Base-by-base conservation (phyloP, 2,888 invertebrate genomes). In the Mayetiola destructor region DNA sequence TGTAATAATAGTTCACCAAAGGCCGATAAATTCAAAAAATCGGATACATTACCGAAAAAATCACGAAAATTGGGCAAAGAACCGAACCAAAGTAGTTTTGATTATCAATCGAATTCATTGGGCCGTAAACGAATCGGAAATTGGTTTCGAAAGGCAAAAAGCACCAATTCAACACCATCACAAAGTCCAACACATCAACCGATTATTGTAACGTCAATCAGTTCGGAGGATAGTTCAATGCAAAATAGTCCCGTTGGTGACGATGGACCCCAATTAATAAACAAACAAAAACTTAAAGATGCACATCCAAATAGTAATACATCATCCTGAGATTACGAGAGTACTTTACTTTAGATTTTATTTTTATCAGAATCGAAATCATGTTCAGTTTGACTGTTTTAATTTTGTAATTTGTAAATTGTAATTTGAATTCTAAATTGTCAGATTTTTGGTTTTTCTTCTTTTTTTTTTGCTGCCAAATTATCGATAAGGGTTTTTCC, bases 101-200 rank as follows among this genome's bases (percentile, higher is more conserved):
- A 69, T 54, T 64, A 61, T 55, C 65, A 65, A 40, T 70, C 72
- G 3, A 68, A 70, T 2, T 72, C 72, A 16, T 61, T 72, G 59
- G 71, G 72, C 2, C 67, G 72, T n/a, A 67, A 70, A 9, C 67
- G 69, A 37, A 65, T 72, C 40, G 72, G 72, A 35, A 72, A 69
- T 62, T 72, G 72, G 72, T 72, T 72, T 59, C 68, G 72, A 23
- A 72, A 72, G 57, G 69, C 72, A 35, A 72, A 72, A 62, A 71
- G 71, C 60, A 68, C 67, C 21, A 70, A 69, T 59, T 70, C 70
- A 56, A 72, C 72, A 27, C 72, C 72, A 8, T 72, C 70, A 61
- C 72, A 72, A 58, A 72, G 72, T 42, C 72, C 72, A 20, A 72
- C 72, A 32, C 72, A 72, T 60, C 70, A 71, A 60, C 64, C 35